These are phyloP conservation scores for Leptoclinus maculatus DNA, from an alignment of 2,797 vertebrate genomes.

Conservation along the genomic window DNA sequence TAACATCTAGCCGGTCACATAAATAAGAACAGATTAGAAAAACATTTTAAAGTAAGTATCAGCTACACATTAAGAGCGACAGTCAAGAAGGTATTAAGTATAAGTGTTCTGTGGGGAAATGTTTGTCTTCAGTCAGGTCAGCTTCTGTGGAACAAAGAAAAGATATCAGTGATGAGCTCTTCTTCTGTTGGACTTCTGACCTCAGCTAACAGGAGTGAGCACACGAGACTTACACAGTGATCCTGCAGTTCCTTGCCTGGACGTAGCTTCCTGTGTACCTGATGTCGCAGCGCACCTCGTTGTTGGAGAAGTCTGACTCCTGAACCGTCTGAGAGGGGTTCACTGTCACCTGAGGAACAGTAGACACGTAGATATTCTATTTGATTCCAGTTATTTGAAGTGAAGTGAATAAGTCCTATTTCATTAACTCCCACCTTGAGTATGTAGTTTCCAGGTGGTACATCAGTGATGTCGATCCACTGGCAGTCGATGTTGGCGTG, in stretches of 20 bases:
- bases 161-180: neutral
- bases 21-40: conserved; percentile 50
- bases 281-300: conserved; percentile 85
- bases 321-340: conserved; percentile 85
- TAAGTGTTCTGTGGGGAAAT: neutral
- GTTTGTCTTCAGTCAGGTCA: conserved; percentile 54
- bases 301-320: conserved; percentile 88
- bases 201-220: neutral
- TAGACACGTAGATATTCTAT: neutral
- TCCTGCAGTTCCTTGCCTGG: conserved; percentile 84
- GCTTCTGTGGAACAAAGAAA: conserved; percentile 66
- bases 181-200: neutral
- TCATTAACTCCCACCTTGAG: conserved; percentile 77
- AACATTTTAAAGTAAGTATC: conserved; percentile 8
- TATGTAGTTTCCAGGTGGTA: conserved; percentile 85
- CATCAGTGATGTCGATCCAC: conserved; percentile 90
- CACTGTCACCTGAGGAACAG: conserved; percentile 82
- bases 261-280: conserved; percentile 84
- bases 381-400: neutral
- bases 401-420: neutral
- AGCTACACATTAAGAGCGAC: conserved; percentile 20
- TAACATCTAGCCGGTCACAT: conserved; percentile 24
- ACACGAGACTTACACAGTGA: conserved; percentile 74
- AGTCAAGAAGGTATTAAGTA: neutral
- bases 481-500: conserved; percentile 90